Percentiles rank a stretch among this genome's conserved stretches.
These are phyloP conservation scores for Odontophorus gujanensis DNA, from an alignment of 2,113 vertebrate genomes.

Conservation along the genomic window DNA sequence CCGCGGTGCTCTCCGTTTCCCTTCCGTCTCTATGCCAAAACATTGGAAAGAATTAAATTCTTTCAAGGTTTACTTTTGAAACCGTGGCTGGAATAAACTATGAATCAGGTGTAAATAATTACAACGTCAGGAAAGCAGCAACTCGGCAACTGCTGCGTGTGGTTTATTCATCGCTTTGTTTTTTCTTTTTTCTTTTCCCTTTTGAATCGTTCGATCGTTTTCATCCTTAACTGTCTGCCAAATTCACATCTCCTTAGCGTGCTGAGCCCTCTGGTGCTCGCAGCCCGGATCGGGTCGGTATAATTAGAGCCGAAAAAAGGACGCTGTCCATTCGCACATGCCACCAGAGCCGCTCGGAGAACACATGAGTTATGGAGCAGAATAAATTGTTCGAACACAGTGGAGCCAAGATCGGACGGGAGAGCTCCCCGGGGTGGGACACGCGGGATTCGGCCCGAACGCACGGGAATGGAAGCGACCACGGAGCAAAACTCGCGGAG, in stretches of 20 bases:
- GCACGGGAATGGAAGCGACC: background rate
- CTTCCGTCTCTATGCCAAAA: background rate
- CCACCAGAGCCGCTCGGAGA: slow-evolving; percentile 21
- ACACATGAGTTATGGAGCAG: slow-evolving; percentile 21
- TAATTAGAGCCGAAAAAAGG: slow-evolving; percentile 21
- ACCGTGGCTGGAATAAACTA: slow-evolving; percentile 10
- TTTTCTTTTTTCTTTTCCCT: background rate
- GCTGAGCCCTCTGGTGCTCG: slow-evolving; percentile 16
- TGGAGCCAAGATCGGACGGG: slow-evolving; percentile 19
- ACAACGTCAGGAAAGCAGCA: slow-evolving; percentile 41
- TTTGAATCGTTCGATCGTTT: slow-evolving; percentile 1
- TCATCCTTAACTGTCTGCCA: slow-evolving; percentile 34
- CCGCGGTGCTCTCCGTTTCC: no score
- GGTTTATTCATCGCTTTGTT: background rate
- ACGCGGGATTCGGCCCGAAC: background rate
- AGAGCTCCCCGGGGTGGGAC: background rate
- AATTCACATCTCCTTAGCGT: slow-evolving; percentile 54
- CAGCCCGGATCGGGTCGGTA: background rate
- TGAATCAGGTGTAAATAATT: slow-evolving; percentile 69
- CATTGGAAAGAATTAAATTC: slow-evolving; percentile 64
- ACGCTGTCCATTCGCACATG: slow-evolving; percentile 19
- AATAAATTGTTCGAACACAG: slow-evolving; percentile 53
- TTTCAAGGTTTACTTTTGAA: slow-evolving; percentile 60
- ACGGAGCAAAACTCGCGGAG: background rate
- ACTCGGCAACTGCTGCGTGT: slow-evolving; percentile 23